Conservation (phyloP, 2,888 invertebrate species). For the Chloroclystis v-ata region DNA sequence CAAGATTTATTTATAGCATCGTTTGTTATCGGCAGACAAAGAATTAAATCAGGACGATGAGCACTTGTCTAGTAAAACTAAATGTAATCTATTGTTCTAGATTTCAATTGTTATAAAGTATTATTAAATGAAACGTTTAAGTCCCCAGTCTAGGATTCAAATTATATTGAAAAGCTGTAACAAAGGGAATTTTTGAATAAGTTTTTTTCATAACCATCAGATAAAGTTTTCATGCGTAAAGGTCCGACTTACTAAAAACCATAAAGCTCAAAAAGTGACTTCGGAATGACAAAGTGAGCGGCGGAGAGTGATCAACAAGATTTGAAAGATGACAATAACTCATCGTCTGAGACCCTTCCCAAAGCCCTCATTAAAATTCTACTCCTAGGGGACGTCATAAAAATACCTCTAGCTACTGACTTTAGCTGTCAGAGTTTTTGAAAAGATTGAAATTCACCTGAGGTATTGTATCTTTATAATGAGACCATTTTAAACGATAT, state of each 20-base stretch:
- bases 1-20: slow-evolving; percentile 1
- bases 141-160: too few species aligned
- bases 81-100: too few species aligned
- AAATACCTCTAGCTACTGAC: slow-evolving; percentile 42
- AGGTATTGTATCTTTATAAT: slow-evolving; percentile 3
- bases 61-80: too few species aligned
- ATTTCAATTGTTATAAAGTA: too few species aligned
- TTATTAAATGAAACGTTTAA: too few species aligned
- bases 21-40: not conserved
- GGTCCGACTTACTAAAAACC: slow-evolving; percentile 5
- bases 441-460: slow-evolving; percentile 15
- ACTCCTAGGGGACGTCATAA: slow-evolving; percentile 48
- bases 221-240: too few species aligned
- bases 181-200: too few species aligned
- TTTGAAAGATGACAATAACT: slow-evolving; percentile 58
- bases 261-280: slow-evolving; percentile 22
- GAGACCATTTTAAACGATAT: slow-evolving; percentile 8
- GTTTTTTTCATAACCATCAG: too few species aligned
- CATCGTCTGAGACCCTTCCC: slow-evolving; percentile 46
- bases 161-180: too few species aligned
- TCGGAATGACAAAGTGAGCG: slow-evolving; percentile 36
- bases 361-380: slow-evolving; percentile 61
- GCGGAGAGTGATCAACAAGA: slow-evolving; percentile 41
- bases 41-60: not conserved
- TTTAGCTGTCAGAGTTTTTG: slow-evolving; percentile 20